Base-by-base conservation (phyloP, 2,113 vertebrate genomes). In the Dipodomys stephensi region DNA sequence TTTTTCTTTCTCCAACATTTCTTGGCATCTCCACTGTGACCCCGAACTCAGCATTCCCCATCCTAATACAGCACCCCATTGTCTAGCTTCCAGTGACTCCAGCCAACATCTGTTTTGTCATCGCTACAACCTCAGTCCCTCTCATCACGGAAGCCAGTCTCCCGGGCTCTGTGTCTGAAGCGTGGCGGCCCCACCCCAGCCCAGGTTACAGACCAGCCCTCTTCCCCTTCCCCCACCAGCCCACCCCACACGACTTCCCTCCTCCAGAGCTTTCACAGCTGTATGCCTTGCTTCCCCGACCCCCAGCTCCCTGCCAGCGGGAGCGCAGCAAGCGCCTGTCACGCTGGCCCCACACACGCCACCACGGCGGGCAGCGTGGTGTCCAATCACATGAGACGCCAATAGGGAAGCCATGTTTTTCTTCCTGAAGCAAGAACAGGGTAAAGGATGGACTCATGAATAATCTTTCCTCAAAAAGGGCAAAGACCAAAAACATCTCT, bases 231-330 rank as follows among this genome's bases (percentile, higher is more conserved):
- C 9, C 9, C 49, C 53, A 57, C 53, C 15, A 39, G 53, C 13
- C 15, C 13, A 57, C 53, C 16, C 39, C 39, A 39, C 0, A 0
- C 7, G 8, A 5, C 6, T 1, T 57, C 22, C 2, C 62, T 13
- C 35, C 18, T 6, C 1, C 9, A 2, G 19, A 25, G n/a, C 32
- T 4, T 76, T 2, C 7, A 32, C 19, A 64, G 30, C 0, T 20
- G 15, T 0, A 5, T 4, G 0, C 5, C 1, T 15, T 13, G 65
- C 13, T 65, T 64, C 25, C n/a, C 35, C 30, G 53, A 13, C 15
- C 53, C 49, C 4, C 53, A 13, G 53, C 53, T 57, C 15, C 12
- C 12, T 16, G 53, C 15, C 53, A 57, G 53, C 15, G 81, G 2
- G 16, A 39, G 18, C 27, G 68, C 8, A 15, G 1, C 25, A 15